Evolutionary conservation across 2,888 invertebrate genomes (phyloP).

Genomic region (Eugnorisma glareosa): DNA sequence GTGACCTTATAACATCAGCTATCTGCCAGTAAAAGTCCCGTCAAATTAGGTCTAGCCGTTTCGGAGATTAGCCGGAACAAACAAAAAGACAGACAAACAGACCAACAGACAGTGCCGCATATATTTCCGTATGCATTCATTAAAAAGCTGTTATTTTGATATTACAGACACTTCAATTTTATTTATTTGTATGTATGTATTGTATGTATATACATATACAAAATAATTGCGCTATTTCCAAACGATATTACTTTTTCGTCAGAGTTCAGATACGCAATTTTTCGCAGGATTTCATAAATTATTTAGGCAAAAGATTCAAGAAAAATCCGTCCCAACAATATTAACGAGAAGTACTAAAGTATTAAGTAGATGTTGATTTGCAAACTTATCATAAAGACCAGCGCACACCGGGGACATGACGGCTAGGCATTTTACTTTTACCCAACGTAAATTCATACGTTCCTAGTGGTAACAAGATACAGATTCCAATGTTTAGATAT

Average conservation of each 20-base stretch:
- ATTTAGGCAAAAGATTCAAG: slow-evolving; percentile 2
- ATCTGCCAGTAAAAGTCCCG: too few relatives aligned
- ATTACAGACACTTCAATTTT: too few relatives aligned
- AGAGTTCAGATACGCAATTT: background rate
- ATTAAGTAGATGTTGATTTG: slow-evolving; percentile 12
- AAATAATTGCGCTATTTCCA: background rate
- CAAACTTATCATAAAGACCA: slow-evolving; percentile 4
- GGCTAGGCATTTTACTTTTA: background rate
- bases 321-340: slow-evolving; percentile 11
- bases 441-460: background rate
- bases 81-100: too few relatives aligned
- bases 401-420: background rate
- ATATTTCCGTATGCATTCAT: too few relatives aligned
- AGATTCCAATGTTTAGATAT: background rate
- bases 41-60: too few relatives aligned
- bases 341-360: background rate
- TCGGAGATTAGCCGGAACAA: too few relatives aligned
- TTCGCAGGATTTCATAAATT: background rate
- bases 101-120: too few relatives aligned
- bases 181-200: too few relatives aligned
- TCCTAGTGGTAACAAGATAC: too few relatives aligned
- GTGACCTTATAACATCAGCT: too few relatives aligned
- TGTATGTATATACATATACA: too few relatives aligned
- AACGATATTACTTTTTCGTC: background rate
- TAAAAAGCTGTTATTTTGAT: too few relatives aligned